phyloP scores from a whole-genome alignment of 2,113 vertebrate species.

The Strix aluco region DNA sequence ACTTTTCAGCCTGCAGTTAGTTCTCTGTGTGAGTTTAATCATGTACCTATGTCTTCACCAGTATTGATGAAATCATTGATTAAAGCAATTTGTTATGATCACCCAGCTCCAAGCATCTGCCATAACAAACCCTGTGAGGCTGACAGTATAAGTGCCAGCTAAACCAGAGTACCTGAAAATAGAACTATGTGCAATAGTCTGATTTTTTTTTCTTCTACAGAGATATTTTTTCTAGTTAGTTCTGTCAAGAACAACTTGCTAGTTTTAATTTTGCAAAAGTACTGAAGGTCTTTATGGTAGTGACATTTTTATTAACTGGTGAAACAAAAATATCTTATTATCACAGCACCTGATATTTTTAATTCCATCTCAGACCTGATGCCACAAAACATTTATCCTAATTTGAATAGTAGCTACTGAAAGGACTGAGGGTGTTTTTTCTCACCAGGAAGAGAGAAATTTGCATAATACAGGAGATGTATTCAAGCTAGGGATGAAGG shows the following conservation, averaged over 20 bases:
- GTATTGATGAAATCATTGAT: not conserved
- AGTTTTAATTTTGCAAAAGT: not conserved
- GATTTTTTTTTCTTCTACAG: rapidly evolving
- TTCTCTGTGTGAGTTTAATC: not conserved
- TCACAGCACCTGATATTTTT: not conserved
- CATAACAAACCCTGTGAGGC: not conserved
- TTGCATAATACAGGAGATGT: too few species aligned
- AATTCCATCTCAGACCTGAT: not conserved
- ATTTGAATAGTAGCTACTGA: not conserved
- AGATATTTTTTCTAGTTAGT: not conserved
- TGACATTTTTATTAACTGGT: not conserved
- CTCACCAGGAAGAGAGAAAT: not conserved
- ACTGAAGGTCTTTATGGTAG: not conserved
- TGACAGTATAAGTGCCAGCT: not conserved
- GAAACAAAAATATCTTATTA: rapidly evolving
- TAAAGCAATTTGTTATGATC: not conserved
- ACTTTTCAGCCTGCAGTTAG: not conserved
- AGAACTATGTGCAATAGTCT: not conserved
- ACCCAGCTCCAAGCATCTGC: not conserved
- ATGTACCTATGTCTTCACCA: not conserved
- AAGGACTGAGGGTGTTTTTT: not conserved
- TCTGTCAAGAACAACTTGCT: not conserved
- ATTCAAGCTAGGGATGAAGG: not conserved
- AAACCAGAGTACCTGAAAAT: not conserved
- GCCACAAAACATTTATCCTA: not conserved